A percentile compares a stretch with the other conserved stretches of the same genome.
phyloP scores from a whole-genome alignment of 2,888 invertebrate genomes.

The Drosophila picticornis region DNA sequence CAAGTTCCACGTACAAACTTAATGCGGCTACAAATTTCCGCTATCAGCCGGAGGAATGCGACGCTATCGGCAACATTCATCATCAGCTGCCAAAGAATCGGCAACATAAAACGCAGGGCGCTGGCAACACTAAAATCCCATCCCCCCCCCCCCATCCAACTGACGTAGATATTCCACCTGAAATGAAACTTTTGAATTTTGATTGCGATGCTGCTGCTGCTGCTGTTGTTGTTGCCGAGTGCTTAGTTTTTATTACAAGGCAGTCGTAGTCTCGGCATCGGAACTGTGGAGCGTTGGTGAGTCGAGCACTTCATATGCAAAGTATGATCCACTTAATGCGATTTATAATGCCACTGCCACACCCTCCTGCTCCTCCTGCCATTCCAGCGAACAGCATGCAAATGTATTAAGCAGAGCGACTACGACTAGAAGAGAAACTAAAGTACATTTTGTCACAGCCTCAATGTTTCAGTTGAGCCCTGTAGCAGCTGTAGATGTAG shows the following conservation, averaged over 20 bases:
- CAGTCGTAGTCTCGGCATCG: constrained; percentile 23
- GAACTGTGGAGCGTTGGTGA: constrained; percentile 31
- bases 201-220: constrained; percentile 59
- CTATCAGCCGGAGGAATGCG: constrained; percentile 50
- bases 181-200: constrained; percentile 82
- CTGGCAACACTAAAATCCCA: constrained; percentile 40
- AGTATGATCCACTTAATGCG: constrained; percentile 82
- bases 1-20: constrained; percentile 51
- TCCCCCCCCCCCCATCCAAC: neutral
- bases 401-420: constrained; percentile 63
- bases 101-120: constrained; percentile 59
- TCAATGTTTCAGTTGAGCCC: constrained; percentile 5
- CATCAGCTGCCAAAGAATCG: constrained; percentile 79
- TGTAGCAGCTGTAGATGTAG: constrained; percentile 42
- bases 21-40: constrained; percentile 65
- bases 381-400: constrained; percentile 41
- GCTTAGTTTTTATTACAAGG: constrained; percentile 67
- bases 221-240: constrained; percentile 51
- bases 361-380: neutral
- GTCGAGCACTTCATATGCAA: constrained; percentile 77
- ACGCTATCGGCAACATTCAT: constrained; percentile 76
- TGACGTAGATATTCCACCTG: constrained; percentile 59
- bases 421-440: constrained; percentile 36
- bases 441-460: constrained; percentile 37
- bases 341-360: constrained; percentile 70